Evolutionary conservation across 1,140 invertebrate species (phyloP), one percentile per base, ranked within the genome.

Genomic region (Plodia interpunctella): DNA sequence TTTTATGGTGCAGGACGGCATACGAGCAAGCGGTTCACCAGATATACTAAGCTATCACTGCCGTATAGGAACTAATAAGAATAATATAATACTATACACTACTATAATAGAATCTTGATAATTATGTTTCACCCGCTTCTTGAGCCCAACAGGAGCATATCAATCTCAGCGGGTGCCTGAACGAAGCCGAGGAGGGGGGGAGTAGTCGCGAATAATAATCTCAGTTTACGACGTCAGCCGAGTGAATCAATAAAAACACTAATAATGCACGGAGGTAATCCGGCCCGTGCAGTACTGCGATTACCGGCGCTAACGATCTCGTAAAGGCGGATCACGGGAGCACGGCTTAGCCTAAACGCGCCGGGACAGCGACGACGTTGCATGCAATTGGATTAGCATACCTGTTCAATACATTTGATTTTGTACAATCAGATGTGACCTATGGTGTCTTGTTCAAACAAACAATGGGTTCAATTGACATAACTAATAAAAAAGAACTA

Each of bases 161-260:
- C 38, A 44, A 44, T 15, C 38, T 13, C 38, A 44, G 38, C 38
- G 38, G 38, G 38, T 44, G 38, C 10, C 38, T 44, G 63, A 59
- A 60, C 28, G 49, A 59, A 60, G 62, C 74, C 61, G 63, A 17
- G 58, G 49, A 55, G 59, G 49, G 73, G 28, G 63, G 60, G 68
- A 28, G 65, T 62, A 74, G 81, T 77, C 80, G 76, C 81, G 85
- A 86, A 88, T 88, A 88, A 88, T 88, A 88, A 86, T 88, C 83
- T 88, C 83, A 87, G 78, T 88, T 88, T 84, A 88, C 83, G 82
- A 88, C 82, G 71, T 80, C 75, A 83, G 74, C 82, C 86, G 83
- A 86, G 82, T 86, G 81, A 88, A 88, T 88, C 86, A 88, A 88
- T 88, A 88, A 88, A 88, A 88, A 88, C 86, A 88, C 86, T 88